Conservation (phyloP, 2,888 invertebrate species). For the Pharmacophagus antenor region DNA sequence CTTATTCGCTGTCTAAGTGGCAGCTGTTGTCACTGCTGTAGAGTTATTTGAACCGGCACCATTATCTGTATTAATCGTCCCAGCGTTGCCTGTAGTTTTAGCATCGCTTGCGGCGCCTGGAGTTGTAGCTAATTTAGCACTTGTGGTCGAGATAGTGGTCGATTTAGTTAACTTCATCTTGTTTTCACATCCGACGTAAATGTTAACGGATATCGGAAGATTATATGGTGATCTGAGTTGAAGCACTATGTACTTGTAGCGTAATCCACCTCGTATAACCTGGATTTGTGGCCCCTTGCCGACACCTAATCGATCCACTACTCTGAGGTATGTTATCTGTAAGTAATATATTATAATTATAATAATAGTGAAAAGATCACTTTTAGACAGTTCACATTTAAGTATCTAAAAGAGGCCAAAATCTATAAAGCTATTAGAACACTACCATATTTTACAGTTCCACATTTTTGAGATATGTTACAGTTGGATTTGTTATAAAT, state of each 20-base stretch:
- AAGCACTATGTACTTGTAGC: slow-evolving; percentile 48
- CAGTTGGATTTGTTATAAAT: too few relatives aligned
- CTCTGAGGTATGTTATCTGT: slow-evolving; percentile 64
- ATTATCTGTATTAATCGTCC: not conserved
- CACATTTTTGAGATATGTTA: too few relatives aligned
- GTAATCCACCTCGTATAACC: slow-evolving; percentile 57
- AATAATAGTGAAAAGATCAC: too few relatives aligned
- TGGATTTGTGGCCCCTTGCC: slow-evolving; percentile 49
- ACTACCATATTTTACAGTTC: too few relatives aligned
- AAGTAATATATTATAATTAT: slow-evolving; percentile 23
- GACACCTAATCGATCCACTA: slow-evolving; percentile 57
- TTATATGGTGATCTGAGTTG: slow-evolving; percentile 51
- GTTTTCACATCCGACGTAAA: slow-evolving; percentile 62
- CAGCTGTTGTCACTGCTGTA: not conserved
- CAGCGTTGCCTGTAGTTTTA: not conserved
- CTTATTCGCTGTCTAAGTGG: not conserved
- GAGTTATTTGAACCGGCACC: not conserved
- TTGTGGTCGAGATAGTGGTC: not conserved
- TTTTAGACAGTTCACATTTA: too few relatives aligned
- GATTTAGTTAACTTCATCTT: slow-evolving; percentile 36
- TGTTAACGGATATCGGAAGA: slow-evolving; percentile 59
- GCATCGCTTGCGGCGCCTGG: not conserved
- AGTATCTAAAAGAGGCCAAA: too few relatives aligned
- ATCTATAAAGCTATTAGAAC: too few relatives aligned
- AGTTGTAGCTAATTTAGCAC: not conserved